Base-by-base conservation (phyloP, 2,888 invertebrate genomes). In the Ferrisia virgata region DNA sequence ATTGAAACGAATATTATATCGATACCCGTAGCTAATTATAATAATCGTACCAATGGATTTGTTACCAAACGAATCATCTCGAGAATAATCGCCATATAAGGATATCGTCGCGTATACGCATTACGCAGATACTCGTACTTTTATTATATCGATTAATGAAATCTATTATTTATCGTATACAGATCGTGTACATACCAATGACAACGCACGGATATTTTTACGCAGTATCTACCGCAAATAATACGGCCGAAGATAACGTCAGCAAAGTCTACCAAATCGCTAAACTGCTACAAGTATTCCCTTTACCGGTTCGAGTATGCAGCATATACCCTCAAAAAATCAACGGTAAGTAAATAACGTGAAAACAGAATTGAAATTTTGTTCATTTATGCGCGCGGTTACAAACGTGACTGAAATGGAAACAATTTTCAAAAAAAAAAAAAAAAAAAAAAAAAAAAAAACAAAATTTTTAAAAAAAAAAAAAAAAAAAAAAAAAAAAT, bases 131-230 rank as follows among this genome's bases (percentile, higher is more conserved):
- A n/a, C n/a, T n/a, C n/a, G n/a, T n/a, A n/a, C n/a, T n/a, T n/a
- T n/a, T n/a, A 13, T 0, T n/a, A 47, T 4, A 47, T 47, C 72
- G 33, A 72, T 72, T 33, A 72, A 33, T 72, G n/a, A 15, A 64
- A 64, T 28, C 28, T 47, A 80, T 80, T 43, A 39, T 79, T 69
- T 79, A 53, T 58, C 72, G 18, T 18, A 87, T 87, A 0, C 87
- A 89, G 88, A 88, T 89, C 80, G 88, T 91, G 39, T 91, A 90
- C 87, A 89, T 91, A 15, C 90, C 90, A 4, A 88, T 91, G 84
- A 89, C 90, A 39, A 89, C 90, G 28, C 88, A 89, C 53, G 91
- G 91, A 40, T 89, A 90, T 86, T 91, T 91, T 87, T 91, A 91
- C 86, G 90, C 90, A 6, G 90, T 90, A 85, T 89, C 90, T 85